Evolutionary conservation across 2,113 vertebrate species (phyloP).

Genomic region (Hippocampus zosterae): DNA sequence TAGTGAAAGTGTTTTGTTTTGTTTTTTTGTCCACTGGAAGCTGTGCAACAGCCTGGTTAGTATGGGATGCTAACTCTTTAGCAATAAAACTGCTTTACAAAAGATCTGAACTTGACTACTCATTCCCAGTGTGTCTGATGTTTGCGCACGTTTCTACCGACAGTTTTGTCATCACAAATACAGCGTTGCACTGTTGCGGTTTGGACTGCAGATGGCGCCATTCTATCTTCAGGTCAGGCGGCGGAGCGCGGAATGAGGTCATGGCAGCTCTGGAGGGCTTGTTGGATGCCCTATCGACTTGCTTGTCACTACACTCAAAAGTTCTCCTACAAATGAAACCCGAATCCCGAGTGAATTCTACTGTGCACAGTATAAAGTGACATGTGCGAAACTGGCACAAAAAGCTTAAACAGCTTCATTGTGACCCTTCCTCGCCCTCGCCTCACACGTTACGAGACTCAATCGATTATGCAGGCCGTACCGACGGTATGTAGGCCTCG

Average conservation of each 20-base stretch:
- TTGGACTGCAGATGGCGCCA: constrained; percentile 47
- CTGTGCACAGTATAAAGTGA: not conserved
- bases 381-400: not conserved
- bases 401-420: not conserved
- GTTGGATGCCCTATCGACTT: constrained; percentile 42
- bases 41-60: constrained; percentile 1
- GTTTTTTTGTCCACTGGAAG: constrained; percentile 17
- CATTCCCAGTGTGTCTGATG: not conserved
- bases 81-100: not conserved
- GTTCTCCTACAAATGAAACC: constrained; percentile 12
- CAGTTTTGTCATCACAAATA: not conserved
- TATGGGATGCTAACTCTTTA: not conserved
- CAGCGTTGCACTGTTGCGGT: not conserved
- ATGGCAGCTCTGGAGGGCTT: constrained; percentile 59
- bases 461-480: constrained; percentile 25
- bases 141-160: not conserved
- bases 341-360: not conserved
- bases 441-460: constrained; percentile 28
- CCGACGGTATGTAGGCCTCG: constrained; percentile 26
- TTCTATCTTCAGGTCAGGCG: constrained; percentile 26
- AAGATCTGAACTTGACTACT: not conserved
- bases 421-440: not conserved
- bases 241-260: constrained; percentile 61
- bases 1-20: not conserved
- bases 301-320: constrained; percentile 44